Base-by-base conservation (phyloP, 1,140 invertebrate genomes). In the Solenopsis invicta region DNA sequence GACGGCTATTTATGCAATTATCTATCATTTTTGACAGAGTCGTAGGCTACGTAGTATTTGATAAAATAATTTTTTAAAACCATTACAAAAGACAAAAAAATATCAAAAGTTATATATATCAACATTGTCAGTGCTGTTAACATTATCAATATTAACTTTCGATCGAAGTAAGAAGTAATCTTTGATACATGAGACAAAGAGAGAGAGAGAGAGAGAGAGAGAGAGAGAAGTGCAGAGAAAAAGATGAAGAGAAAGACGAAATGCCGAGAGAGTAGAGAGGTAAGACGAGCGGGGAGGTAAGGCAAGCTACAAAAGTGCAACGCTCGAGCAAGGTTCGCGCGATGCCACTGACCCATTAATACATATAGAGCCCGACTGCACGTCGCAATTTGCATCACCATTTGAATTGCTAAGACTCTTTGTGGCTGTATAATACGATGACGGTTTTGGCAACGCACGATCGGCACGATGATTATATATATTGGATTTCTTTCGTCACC, bases 271-370 rank as follows among this genome's bases (percentile, higher is more conserved):
- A 62, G 61, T 2, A 50, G 81, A 41, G 72, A 85, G 87, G 72
- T 77, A 74, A 72, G 71, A 69, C 16, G 59, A 34, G 54, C 29
- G 62, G 16, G 48, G 64, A 66, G 72, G 48, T 21, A 71, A 87
- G 81, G 61, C 75, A n/a, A 50, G 82, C 41, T 75, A 87, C 91
- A 91, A 92, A 93, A 94, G 94, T 94, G 94, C 93, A 95, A 95
- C 85, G 94, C 74, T 92, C 94, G 91, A 91, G 45, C 90, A 91
- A 93, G 91, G 92, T 92, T 94, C 90, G 91, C 78, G 84, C 92
- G 90, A 94, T 95, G 94, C 94, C 94, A 94, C 93, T 94, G 94
- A 95, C 94, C 94, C 91, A 95, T 94, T 95, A 94, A 95, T 94
- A 94, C 93, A 93, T 94, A 94, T 95, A 93, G 92, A 93, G 87